Conservation (phyloP, 1,140 invertebrate genomes). For the Drosophila dunni region DNA sequence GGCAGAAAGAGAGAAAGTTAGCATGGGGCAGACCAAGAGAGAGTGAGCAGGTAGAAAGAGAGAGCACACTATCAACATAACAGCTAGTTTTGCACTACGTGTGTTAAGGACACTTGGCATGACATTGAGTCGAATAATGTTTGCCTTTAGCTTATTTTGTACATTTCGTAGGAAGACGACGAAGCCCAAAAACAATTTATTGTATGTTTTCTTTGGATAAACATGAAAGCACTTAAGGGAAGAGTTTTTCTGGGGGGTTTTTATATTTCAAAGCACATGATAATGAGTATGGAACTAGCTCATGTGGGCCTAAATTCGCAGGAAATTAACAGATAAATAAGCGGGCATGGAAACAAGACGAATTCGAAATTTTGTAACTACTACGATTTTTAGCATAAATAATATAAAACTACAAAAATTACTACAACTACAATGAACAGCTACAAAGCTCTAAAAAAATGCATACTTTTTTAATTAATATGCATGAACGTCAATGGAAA, state of each 20-base stretch:
- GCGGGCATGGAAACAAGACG: no score
- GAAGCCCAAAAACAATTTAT: conserved; percentile 9
- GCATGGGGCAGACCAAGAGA: not conserved
- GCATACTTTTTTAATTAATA: not conserved
- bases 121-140: conserved; percentile 31
- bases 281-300: conserved; percentile 6
- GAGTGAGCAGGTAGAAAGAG: not conserved
- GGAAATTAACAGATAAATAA: no score
- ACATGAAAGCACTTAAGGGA: conserved; percentile 19
- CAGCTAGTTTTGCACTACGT: conserved; percentile 15
- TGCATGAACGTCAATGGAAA: not conserved
- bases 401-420: no score
- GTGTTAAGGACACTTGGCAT: conserved; percentile 35
- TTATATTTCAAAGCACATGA: not conserved
- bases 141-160: conserved; percentile 6
- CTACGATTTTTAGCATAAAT: no score
- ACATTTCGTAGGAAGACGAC: conserved; percentile 1
- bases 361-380: no score
- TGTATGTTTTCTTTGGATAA: conserved; percentile 12
- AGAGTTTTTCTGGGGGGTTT: not conserved
- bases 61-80: not conserved
- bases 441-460: not conserved
- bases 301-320: not conserved
- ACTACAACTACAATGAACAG: not conserved
- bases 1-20: not conserved